phyloP scores from a whole-genome alignment of 2,113 vertebrate species.

The Casuarius casuarius region DNA sequence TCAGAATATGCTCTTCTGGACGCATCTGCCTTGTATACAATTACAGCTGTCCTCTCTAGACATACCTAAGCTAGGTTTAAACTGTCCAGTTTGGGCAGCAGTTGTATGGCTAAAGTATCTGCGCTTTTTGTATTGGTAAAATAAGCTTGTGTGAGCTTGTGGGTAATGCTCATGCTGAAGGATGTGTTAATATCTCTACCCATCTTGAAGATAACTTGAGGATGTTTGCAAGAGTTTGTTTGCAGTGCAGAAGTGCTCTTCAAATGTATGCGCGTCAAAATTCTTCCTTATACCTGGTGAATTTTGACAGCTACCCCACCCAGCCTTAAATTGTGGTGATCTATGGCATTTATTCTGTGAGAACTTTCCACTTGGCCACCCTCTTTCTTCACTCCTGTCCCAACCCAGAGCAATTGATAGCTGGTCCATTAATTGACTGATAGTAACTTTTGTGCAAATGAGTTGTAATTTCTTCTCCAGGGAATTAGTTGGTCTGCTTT shows the following conservation, averaged over 20 bases:
- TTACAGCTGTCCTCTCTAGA: not conserved
- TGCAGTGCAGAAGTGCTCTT: not conserved
- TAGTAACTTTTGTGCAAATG: not conserved
- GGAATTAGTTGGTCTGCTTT: not conserved
- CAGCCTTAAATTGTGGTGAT: not conserved
- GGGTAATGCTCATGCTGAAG: not conserved
- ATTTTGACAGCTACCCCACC: not conserved
- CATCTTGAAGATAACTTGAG: not conserved
- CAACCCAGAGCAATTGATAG: not conserved
- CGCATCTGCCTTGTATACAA: rapidly evolving
- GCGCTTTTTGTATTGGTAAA: not conserved
- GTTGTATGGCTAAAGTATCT: not conserved
- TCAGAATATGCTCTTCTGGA: not conserved
- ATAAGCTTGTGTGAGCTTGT: not conserved
- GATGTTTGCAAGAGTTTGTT: not conserved
- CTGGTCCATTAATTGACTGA: not conserved
- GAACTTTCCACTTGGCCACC: not conserved
- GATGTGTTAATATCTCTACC: not conserved
- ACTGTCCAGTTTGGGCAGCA: not conserved
- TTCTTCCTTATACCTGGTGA: not conserved
- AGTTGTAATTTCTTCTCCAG: not conserved
- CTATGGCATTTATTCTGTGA: not conserved
- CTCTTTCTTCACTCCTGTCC: not conserved
- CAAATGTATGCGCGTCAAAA: not conserved
- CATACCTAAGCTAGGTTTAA: not conserved